Evolutionary conservation across 1,140 invertebrate species (phyloP).

Genomic region (Plodia interpunctella): DNA sequence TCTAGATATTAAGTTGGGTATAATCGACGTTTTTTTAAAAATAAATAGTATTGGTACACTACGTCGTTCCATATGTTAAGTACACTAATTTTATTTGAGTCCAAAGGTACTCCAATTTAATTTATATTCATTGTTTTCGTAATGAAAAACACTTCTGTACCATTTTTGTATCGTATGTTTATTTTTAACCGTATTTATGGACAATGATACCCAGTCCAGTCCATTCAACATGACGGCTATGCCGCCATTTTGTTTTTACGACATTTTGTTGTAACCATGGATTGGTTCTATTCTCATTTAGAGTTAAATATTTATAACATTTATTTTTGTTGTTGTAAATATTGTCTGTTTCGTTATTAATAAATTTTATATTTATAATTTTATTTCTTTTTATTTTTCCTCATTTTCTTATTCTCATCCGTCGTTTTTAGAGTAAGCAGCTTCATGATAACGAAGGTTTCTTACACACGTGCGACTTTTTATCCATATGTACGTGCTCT

Average conservation of each 20-base stretch:
- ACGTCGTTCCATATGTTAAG: conserved; percentile 23
- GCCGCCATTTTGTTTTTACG: conserved; percentile 8
- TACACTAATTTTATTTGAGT: conserved; percentile 16
- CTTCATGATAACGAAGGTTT: conserved; percentile 15
- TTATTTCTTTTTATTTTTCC: conserved; percentile 40
- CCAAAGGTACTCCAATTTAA: conserved; percentile 18
- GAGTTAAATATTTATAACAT: conserved; percentile 35
- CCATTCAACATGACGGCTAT: conserved; percentile 1
- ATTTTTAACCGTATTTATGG: conserved; percentile 10
- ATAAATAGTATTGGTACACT: conserved; percentile 17
- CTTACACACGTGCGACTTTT: conserved; percentile 16
- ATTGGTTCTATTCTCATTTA: conserved; percentile 39
- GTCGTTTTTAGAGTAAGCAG: conserved; percentile 13
- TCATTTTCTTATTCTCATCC: conserved; percentile 17
- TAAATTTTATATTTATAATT: conserved; percentile 62
- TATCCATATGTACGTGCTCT: conserved; percentile 16
- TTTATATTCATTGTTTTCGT: conserved; percentile 14
- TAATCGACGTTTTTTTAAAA: conserved; percentile 15
- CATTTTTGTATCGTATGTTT: conserved; percentile 11
- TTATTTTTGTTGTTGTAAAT: conserved; percentile 64
- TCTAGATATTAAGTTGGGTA: conserved; percentile 21
- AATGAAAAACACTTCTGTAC: conserved; percentile 11
- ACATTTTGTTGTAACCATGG: conserved; percentile 6
- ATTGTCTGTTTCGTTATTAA: conserved; percentile 59
- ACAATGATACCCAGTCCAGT: conserved; percentile 2